phyloP scores from a whole-genome alignment of 2,113 vertebrate species.

The Anolis sagrei region DNA sequence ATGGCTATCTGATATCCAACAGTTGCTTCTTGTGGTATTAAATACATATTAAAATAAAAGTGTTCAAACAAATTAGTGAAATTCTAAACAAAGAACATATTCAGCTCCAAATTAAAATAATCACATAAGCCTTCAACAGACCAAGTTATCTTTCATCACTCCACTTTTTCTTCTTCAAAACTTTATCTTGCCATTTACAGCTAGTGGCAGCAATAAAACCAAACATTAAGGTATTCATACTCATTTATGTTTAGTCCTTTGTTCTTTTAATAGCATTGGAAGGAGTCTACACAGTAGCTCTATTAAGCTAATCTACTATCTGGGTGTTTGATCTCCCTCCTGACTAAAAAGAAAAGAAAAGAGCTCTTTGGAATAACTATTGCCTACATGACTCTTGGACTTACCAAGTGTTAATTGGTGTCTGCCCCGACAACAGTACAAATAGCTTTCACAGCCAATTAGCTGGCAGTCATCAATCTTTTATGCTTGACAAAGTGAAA shows the following conservation, averaged over 20 bases:
- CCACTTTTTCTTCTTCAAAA: slow-evolving; percentile 33
- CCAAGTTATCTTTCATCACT: slow-evolving; percentile 66
- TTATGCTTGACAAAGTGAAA: slow-evolving; percentile 67
- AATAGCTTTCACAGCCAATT: slow-evolving; percentile 75
- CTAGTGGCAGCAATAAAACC: slow-evolving; percentile 72
- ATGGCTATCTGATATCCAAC: slow-evolving; percentile 10
- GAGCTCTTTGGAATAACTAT: slow-evolving; percentile 76
- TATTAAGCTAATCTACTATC: slow-evolving; percentile 74
- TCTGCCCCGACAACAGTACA: slow-evolving; percentile 68
- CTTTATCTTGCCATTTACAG: slow-evolving; percentile 65
- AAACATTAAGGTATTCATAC: slow-evolving; percentile 75
- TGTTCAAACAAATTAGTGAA: slow-evolving; percentile 63
- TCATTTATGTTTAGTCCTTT: slow-evolving; percentile 75
- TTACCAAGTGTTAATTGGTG: slow-evolving; percentile 81
- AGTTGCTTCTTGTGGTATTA: slow-evolving; percentile 35
- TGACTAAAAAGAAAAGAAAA: slow-evolving; percentile 68
- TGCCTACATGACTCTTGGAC: slow-evolving; percentile 69
- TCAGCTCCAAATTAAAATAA: slow-evolving; percentile 72
- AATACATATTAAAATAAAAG: slow-evolving; percentile 49
- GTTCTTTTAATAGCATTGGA: slow-evolving; percentile 80
- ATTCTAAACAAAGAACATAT: slow-evolving; percentile 65
- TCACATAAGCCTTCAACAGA: slow-evolving; percentile 66
- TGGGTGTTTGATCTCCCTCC: slow-evolving; percentile 74
- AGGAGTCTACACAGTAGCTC: slow-evolving; percentile 76
- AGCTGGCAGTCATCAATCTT: slow-evolving; percentile 69